phyloP scores from a whole-genome alignment of 2,113 vertebrate species.

The Ptilonorhynchus violaceus region DNA sequence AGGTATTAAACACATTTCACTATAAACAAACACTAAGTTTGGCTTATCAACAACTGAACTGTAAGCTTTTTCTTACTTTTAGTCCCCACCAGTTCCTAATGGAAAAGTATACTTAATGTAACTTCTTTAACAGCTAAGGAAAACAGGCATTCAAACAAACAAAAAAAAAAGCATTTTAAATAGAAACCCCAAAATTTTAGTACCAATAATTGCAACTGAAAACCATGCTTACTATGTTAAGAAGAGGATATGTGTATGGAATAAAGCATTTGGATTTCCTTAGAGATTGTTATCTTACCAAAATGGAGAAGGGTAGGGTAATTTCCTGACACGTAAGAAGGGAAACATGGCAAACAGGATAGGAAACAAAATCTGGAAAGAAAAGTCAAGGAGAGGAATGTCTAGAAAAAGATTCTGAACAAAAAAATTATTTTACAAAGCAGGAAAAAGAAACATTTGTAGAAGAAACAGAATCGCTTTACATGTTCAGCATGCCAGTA shows the following conservation, averaged over 20 bases:
- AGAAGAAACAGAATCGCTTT: constrained; percentile 69
- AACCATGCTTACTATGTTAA: neutral
- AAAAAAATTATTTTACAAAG: constrained; percentile 79
- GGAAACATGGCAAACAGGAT: constrained; percentile 87
- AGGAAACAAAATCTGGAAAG: constrained; percentile 89
- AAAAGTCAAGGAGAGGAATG: constrained; percentile 85
- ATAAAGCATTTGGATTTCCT: constrained; percentile 74
- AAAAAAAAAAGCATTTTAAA: constrained; percentile 18
- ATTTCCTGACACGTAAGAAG: constrained; percentile 85
- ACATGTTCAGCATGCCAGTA: constrained; percentile 46
- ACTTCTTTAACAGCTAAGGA: neutral
- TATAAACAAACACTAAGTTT: neutral
- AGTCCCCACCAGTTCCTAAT: neutral
- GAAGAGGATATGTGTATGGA: constrained; percentile 57
- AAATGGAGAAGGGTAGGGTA: constrained; percentile 84
- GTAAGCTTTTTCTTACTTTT: neutral
- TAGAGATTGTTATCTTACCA: constrained; percentile 81
- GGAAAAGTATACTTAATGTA: neutral
- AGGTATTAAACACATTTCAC: neutral
- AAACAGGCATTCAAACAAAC: constrained; percentile 41
- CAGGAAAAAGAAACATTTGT: constrained; percentile 78
- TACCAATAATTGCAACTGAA: constrained; percentile 64
- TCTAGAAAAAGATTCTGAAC: constrained; percentile 82
- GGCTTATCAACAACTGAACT: neutral
- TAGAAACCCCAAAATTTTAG: constrained; percentile 62